phyloP scores from a whole-genome alignment of 2,888 invertebrate genomes.

The Chrysopilus asiliformis region DNA sequence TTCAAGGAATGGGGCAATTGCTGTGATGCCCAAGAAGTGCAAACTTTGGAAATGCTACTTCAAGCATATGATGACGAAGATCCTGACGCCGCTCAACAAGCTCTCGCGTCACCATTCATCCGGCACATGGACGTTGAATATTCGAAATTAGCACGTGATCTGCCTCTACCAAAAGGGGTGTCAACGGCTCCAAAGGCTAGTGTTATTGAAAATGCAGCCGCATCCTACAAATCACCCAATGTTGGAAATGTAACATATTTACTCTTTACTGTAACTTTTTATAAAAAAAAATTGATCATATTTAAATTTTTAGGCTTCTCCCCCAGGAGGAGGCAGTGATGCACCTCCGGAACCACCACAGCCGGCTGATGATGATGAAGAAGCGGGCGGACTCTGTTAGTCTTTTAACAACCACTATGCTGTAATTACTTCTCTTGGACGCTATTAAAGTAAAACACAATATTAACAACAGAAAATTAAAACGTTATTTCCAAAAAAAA shows the following conservation, averaged over 20 bases:
- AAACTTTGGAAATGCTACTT: conserved; percentile 62
- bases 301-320: conserved; percentile 5
- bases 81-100: conserved; percentile 58
- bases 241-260: conserved; percentile 16
- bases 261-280: neutral
- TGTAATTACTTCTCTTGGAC: too few relatives aligned
- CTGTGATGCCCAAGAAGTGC: conserved; percentile 69
- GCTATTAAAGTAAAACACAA: too few relatives aligned
- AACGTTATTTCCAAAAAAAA: too few relatives aligned
- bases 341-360: neutral
- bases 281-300: too few relatives aligned
- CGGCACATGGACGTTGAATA: conserved; percentile 89
- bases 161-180: conserved; percentile 51
- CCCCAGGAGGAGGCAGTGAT: neutral
- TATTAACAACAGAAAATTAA: too few relatives aligned
- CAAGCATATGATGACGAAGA: conserved; percentile 74
- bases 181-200: conserved; percentile 44
- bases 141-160: conserved; percentile 55
- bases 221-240: conserved; percentile 33
- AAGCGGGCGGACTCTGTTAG: conserved; percentile 13
- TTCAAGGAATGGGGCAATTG: conserved; percentile 84
- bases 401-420: too few relatives aligned
- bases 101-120: conserved; percentile 70
- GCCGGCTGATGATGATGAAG: conserved; percentile 7
- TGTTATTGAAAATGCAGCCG: conserved; percentile 55